A percentile compares a stretch with the other conserved stretches of the same genome.
phyloP scores from a whole-genome alignment of 1,140 invertebrate species.

The Campodea augens region DNA sequence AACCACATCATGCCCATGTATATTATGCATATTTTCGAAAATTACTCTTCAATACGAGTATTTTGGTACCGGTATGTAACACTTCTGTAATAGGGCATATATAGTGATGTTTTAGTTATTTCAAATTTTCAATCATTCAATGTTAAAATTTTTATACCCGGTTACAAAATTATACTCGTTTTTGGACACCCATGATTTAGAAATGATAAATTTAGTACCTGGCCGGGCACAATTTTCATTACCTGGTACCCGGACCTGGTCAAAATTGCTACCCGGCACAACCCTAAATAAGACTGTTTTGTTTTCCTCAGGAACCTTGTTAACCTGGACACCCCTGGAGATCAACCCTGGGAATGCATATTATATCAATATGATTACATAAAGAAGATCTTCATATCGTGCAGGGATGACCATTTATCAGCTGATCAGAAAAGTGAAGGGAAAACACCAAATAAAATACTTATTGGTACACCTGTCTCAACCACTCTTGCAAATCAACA shows the following conservation, averaged over 20 bases:
- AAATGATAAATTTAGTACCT: neutral
- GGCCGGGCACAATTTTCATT: neutral
- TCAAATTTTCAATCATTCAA: neutral
- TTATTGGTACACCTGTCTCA: too few species aligned
- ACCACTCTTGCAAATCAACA: too few species aligned
- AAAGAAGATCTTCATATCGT: constrained; percentile 37
- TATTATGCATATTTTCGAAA: too few species aligned
- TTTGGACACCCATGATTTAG: neutral
- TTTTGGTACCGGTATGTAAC: too few species aligned
- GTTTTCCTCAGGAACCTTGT: constrained; percentile 29
- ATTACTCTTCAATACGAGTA: too few species aligned
- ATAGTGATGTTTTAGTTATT: too few species aligned
- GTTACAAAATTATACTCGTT: neutral
- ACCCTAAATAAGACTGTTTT: neutral
- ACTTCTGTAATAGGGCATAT: too few species aligned
- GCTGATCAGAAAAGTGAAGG: too few species aligned
- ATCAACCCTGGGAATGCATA: constrained; percentile 87
- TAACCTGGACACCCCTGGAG: constrained; percentile 40
- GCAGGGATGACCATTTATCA: constrained; percentile 34
- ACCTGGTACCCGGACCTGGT: too few species aligned
- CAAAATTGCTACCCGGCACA: too few species aligned
- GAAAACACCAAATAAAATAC: too few species aligned
- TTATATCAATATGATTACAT: constrained; percentile 53
- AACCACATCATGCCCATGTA: too few species aligned
- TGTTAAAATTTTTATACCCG: neutral